Conservation (phyloP, 2,888 invertebrate species). For the Proisotoma minuta region DNA sequence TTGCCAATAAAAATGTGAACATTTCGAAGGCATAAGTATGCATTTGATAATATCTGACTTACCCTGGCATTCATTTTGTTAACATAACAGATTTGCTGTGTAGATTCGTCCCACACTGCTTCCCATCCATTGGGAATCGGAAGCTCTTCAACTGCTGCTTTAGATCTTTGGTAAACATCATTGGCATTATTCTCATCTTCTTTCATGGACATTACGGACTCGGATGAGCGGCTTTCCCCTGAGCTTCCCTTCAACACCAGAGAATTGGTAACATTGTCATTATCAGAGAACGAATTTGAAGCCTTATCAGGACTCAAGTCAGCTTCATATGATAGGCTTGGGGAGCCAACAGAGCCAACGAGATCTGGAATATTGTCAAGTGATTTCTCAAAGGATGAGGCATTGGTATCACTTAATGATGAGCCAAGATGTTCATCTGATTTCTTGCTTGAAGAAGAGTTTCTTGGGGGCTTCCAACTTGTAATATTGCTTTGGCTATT, state of each 20-base stretch:
- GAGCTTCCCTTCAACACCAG: not conserved
- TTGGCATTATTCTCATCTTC: not conserved
- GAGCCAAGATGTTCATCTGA: slow-evolving; percentile 39
- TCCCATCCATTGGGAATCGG: slow-evolving; percentile 54
- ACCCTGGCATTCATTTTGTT: slow-evolving; percentile 56
- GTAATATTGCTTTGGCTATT: slow-evolving; percentile 38
- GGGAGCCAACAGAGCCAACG: slow-evolving; percentile 12
- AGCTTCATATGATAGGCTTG: not conserved
- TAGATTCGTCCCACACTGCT: slow-evolving; percentile 51
- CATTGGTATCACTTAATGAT: slow-evolving; percentile 32
- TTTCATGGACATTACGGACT: slow-evolving; percentile 4
- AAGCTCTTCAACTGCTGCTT: slow-evolving; percentile 4
- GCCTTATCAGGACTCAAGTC: not conserved
- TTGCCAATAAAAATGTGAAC: no score
- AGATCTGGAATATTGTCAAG: slow-evolving; percentile 29
- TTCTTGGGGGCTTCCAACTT: slow-evolving; percentile 47
- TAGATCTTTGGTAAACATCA: not conserved
- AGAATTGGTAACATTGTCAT: not conserved
- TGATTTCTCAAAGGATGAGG: slow-evolving; percentile 38
- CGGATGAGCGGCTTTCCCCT: slow-evolving; percentile 2
- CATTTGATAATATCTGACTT: no score
- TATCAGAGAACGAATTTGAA: not conserved
- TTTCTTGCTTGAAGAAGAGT: slow-evolving; percentile 30
- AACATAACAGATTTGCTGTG: slow-evolving; percentile 54
- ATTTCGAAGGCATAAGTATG: no score